Evolutionary conservation across 2,888 invertebrate species (phyloP).

Genomic region (Ametastegia equiseti): DNA sequence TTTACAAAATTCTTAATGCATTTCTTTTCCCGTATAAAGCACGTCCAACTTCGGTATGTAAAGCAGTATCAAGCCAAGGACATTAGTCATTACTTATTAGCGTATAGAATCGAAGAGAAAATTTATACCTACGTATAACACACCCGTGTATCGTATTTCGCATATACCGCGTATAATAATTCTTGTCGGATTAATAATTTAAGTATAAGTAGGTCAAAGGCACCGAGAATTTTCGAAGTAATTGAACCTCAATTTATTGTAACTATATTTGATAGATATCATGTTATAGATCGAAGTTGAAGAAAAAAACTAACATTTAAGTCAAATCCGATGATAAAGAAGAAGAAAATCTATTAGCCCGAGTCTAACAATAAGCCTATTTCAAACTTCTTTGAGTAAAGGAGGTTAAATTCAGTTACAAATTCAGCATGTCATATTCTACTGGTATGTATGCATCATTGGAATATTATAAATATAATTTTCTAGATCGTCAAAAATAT

Average conservation of each 20-base stretch:
- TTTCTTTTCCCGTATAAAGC: background rate
- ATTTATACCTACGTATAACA: background rate
- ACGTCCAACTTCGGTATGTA: background rate
- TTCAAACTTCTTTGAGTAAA: background rate
- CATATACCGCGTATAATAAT: too few species aligned
- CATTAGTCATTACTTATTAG: conserved; percentile 7
- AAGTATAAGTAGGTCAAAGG: conserved; percentile 13
- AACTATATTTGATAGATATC: background rate
- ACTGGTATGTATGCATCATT: background rate
- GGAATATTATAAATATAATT: background rate
- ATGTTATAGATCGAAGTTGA: background rate
- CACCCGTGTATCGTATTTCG: conserved; percentile 13
- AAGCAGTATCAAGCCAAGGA: background rate
- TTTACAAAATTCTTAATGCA: too few species aligned
- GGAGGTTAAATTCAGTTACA: too few species aligned
- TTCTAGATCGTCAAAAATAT: background rate
- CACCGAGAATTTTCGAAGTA: conserved; percentile 4
- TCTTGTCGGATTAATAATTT: background rate
- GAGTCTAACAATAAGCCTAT: background rate
- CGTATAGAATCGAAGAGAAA: background rate
- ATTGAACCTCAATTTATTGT: background rate
- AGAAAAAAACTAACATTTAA: background rate
- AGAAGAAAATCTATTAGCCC: background rate
- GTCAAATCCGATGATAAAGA: background rate
- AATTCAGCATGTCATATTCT: background rate